Evolutionary conservation across 2,113 vertebrate genomes (phyloP).

Genomic region (Caracal caracal): DNA sequence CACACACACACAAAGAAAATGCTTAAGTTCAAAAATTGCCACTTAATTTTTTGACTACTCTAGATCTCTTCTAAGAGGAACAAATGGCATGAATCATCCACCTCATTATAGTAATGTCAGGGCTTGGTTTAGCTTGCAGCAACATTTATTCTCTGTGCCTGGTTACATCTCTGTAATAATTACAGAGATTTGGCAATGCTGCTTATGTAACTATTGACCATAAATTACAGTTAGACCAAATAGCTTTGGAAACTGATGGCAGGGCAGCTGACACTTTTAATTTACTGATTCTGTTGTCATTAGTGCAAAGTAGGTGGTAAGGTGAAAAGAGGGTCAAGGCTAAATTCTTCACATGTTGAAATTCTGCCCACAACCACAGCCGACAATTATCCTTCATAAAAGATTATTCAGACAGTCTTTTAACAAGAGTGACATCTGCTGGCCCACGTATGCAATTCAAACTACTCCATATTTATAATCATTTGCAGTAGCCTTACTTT

Average conservation of each 20-base stretch:
- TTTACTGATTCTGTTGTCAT: conserved; percentile 71
- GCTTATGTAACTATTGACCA: conserved; percentile 64
- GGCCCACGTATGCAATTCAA: conserved; percentile 28
- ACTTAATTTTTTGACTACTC: conserved; percentile 53
- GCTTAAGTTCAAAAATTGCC: neutral
- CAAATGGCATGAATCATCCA: conserved; percentile 72
- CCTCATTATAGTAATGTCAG: conserved; percentile 73
- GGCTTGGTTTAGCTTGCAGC: conserved; percentile 68
- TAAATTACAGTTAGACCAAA: conserved; percentile 70
- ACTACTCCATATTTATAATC: accelerated
- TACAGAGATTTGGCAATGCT: conserved; percentile 67
- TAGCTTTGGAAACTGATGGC: conserved; percentile 67
- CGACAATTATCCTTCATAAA: conserved; percentile 59
- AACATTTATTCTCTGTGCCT: conserved; percentile 73
- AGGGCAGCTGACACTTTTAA: conserved; percentile 68
- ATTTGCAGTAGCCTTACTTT: neutral
- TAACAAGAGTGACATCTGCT: conserved; percentile 83
- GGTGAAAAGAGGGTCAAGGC: conserved; percentile 71
- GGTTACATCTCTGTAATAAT: conserved; percentile 72
- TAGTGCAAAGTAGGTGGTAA: conserved; percentile 66
- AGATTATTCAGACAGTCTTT: conserved; percentile 67
- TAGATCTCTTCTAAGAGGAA: conserved; percentile 33
- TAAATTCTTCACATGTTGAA: conserved; percentile 61
- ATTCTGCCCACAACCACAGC: conserved; percentile 50
- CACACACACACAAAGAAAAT: neutral